Evolutionary conservation across 2,113 vertebrate species (phyloP).

Genomic region (Lichenostomus cassidix): DNA sequence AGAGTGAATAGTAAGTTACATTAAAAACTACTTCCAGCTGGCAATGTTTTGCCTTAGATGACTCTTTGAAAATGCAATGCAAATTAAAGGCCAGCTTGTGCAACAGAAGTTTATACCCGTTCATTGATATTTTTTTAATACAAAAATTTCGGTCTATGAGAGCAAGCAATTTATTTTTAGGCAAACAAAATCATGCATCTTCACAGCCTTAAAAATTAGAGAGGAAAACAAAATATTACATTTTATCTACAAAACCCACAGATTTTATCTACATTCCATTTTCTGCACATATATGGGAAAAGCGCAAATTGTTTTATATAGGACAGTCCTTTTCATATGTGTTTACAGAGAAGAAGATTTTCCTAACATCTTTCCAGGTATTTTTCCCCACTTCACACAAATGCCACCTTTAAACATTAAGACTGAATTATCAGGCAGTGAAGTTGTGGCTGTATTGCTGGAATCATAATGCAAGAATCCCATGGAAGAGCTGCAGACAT

Average conservation of each 20-base stretch:
- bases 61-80: background rate
- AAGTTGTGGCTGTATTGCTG: background rate
- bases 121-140: background rate
- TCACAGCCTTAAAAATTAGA: background rate
- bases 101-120: background rate
- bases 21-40: background rate
- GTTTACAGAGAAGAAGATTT: background rate
- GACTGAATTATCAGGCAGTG: background rate
- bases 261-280: background rate
- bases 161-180: background rate
- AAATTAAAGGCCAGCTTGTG: background rate
- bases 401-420: background rate
- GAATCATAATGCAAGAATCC: background rate
- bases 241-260: background rate
- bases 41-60: background rate
- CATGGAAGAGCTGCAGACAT: background rate
- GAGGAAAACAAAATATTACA: background rate
- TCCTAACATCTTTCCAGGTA: background rate
- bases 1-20: background rate
- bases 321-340: background rate
- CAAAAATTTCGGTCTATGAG: background rate
- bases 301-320: background rate
- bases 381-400: background rate
- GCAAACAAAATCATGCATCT: background rate
- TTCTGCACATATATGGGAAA: background rate